Evolutionary conservation across 2,888 invertebrate genomes (phyloP), one percentile per base, ranked within the genome.

Genomic region (Leuctra nigra): DNA sequence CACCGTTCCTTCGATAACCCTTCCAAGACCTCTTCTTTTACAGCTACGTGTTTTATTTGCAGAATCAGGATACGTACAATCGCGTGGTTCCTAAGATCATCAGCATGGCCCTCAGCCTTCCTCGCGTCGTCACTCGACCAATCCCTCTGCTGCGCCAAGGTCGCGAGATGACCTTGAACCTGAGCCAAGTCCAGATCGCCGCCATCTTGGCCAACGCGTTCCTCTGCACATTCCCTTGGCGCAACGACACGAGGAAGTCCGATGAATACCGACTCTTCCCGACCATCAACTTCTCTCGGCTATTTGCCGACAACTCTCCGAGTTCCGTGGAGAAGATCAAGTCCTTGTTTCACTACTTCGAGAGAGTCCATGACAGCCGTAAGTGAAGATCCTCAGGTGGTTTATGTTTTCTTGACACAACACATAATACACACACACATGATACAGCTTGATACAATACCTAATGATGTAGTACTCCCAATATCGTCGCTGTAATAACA

Each of bases 131-230:
- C 54, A 87, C 87, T 54, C 78, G 82, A 38, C 82, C 87, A 2
- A 80, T 95, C 66, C 94, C 93, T n/a, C 72, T 95, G 52, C 73
- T 96, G 13, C 86, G 82, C 73, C 83, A 78, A 60, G 76, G 78
- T 44, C 73, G 72, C 50, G 78, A 76, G 61, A 71, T 70, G 59
- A 73, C 76, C 6, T 69, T 60, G 6, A 69, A 69, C 7, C 61
- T 87, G 14, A 82, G 81, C 54, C 68, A 79, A 52, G 72, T 72
- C 54, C 97, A 97, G 75, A 83, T 91, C 54, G 84, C 91, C 0
- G 85, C 86, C 66, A 73, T 98, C 53, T 71, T 98, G 61, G 94
- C 96, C 0, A 95, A 97, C 75, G 95, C 92, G 13, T 97, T 98
- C 73, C 84, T 98, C 64, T 95, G 94, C 70, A 96, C 96, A 29